These are phyloP conservation scores for Artemia sinica DNA, from an alignment of 2,888 invertebrate species.

Conservation along the genomic window DNA sequence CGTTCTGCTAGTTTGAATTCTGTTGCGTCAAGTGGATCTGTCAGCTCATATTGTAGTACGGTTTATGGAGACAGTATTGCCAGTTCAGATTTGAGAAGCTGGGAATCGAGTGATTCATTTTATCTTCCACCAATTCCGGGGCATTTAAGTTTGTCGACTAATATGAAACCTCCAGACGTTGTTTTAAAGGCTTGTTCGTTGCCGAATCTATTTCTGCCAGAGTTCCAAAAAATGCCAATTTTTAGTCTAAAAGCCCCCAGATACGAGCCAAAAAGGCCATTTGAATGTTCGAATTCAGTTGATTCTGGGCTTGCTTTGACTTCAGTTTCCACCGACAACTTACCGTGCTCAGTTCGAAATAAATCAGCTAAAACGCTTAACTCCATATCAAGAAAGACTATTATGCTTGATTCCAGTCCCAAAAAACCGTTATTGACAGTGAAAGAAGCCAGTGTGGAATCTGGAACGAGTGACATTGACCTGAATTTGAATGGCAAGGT, in stretches of 20 bases:
- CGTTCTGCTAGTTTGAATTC: not conserved
- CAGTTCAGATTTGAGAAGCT: constrained; percentile 2
- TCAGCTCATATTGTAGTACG: not conserved
- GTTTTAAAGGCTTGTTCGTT: not conserved
- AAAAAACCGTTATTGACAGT: constrained; percentile 8
- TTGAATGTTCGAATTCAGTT: not conserved
- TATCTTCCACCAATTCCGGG: not conserved
- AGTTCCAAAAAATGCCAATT: not conserved
- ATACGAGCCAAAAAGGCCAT: not conserved
- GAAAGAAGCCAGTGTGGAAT: constrained; percentile 15
- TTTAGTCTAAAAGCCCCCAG: not conserved
- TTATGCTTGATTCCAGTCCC: not conserved
- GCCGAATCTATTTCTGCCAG: not conserved
- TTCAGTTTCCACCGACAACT: not conserved
- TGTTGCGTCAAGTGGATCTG: not conserved
- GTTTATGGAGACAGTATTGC: not conserved
- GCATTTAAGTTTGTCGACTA: not conserved
- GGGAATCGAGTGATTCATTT: not conserved
- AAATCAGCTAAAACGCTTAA: not conserved
- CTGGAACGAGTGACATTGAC: not conserved
- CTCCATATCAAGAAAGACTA: not conserved
- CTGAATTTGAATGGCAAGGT: constrained; percentile 17
- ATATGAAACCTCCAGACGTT: not conserved
- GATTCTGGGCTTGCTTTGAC: not conserved
- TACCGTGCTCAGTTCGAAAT: not conserved